Evolutionary conservation across 1,140 invertebrate genomes (phyloP), one percentile per base, ranked within the genome.

Genomic region (Brachionus rotundiformis): DNA sequence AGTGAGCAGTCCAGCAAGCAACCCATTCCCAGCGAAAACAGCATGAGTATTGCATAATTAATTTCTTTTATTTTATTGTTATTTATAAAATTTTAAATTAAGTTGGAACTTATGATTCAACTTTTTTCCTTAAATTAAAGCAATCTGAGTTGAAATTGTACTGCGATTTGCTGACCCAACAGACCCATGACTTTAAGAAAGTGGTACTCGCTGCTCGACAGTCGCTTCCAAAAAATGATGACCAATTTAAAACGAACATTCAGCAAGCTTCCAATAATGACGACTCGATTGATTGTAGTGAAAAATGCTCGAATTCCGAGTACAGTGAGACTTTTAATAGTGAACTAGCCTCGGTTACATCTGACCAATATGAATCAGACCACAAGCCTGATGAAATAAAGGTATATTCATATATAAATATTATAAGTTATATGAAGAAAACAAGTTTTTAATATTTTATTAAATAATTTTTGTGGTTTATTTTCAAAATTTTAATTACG

Each of bases 61-160:
- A n/a, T n/a, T n/a, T n/a, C n/a, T n/a, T n/a, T n/a, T n/a, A n/a
- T n/a, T n/a, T n/a, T n/a, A n/a, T n/a, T n/a, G n/a, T n/a, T n/a
- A n/a, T n/a, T n/a, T n/a, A n/a, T n/a, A n/a, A n/a, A n/a, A n/a
- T n/a, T n/a, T n/a, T n/a, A n/a, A n/a, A n/a, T n/a, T 31, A 31
- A 68, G 63, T 4, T 44, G 68, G 68, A 19, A 73, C 68, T 44
- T 73, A 73, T 73, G 68, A 73, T 47, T 73, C 68, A 27, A 73
- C 68, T 23, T 73, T 44, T 73, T 73, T 73, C 44, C 27, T 73
- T 25, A 73, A 73, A 31, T 27, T 73, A 23, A 73, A 73, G 44
- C 68, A 73, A 73, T 73, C 68, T 19, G 68, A 73, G 29, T 10
- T 73, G 16, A 73, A 44, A 44, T 13, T 73, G 7, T 73, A 73